Conservation (phyloP, 2,797 vertebrate genomes). For the Lithobates sylvaticus region DNA sequence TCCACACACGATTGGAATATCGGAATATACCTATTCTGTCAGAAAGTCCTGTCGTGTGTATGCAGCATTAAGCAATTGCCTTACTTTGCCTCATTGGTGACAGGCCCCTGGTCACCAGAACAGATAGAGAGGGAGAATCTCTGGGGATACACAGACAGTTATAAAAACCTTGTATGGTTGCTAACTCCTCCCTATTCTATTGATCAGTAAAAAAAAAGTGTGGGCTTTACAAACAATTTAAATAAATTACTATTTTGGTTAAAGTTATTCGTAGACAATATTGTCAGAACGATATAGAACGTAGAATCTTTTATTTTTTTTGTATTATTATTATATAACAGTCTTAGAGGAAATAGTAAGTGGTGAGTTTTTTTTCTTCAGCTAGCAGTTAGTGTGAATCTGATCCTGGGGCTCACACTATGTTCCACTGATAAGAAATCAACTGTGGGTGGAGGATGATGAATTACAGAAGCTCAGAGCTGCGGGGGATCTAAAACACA, state of each 20-base stretch:
- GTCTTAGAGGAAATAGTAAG: background rate
- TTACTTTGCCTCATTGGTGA: too few species aligned
- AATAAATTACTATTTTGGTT: background rate
- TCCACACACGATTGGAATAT: too few species aligned
- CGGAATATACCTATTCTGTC: too few species aligned
- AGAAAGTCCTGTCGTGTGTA: too few species aligned
- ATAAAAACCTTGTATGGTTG: too few species aligned
- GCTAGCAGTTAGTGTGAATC: background rate
- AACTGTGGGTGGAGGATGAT: constrained; percentile 27
- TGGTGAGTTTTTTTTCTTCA: constrained; percentile 12
- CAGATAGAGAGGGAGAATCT: too few species aligned
- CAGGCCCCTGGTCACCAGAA: too few species aligned
- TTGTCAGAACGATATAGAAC: background rate
- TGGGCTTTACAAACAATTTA: too few species aligned
- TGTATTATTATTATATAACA: background rate
- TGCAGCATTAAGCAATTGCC: too few species aligned
- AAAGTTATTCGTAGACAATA: background rate
- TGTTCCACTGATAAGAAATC: constrained; percentile 32
- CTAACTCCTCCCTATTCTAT: too few species aligned
- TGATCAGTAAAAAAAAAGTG: too few species aligned
- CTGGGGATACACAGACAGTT: too few species aligned
- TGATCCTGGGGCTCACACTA: constrained; percentile 34
- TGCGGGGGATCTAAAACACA: constrained; percentile 4
- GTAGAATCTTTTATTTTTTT: background rate
- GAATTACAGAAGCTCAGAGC: constrained; percentile 7